Conservation (phyloP, 2,113 vertebrate species). For the Triplophysa tibetana region DNA sequence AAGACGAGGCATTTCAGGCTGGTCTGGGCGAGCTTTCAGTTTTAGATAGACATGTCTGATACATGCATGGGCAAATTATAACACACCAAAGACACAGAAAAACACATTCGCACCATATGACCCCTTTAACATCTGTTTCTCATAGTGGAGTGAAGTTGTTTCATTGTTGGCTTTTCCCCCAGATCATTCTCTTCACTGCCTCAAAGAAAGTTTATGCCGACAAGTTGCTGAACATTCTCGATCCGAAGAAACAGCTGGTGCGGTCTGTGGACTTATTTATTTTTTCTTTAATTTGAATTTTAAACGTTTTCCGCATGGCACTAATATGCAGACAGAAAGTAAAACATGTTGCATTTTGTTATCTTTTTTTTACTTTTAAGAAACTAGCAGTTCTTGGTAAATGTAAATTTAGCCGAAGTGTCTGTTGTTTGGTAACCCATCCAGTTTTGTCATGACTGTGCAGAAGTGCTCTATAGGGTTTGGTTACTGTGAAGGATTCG, state of each 20-base stretch:
- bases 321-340: not conserved
- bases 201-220: constrained; percentile 99
- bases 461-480: constrained; percentile 17
- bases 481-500: constrained; percentile 22
- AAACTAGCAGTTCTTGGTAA: not conserved
- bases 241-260: constrained; percentile 97
- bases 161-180: not conserved
- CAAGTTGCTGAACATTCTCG: constrained; percentile 97
- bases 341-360: not conserved
- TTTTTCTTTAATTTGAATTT: not conserved
- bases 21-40: too few relatives aligned
- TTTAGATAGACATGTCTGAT: too few relatives aligned
- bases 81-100: too few relatives aligned
- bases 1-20: too few relatives aligned
- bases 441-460: constrained; percentile 16
- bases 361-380: not conserved
- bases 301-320: not conserved
- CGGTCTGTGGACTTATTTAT: constrained; percentile 75
- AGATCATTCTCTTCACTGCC: constrained; percentile 99
- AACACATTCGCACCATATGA: too few relatives aligned
- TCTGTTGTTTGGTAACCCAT: constrained; percentile 29
- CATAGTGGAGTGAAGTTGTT: not conserved
- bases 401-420: not conserved
- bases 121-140: constrained; percentile 1
- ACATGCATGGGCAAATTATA: too few relatives aligned